phyloP scores from a whole-genome alignment of 2,113 vertebrate genomes.

The Equus quagga region DNA sequence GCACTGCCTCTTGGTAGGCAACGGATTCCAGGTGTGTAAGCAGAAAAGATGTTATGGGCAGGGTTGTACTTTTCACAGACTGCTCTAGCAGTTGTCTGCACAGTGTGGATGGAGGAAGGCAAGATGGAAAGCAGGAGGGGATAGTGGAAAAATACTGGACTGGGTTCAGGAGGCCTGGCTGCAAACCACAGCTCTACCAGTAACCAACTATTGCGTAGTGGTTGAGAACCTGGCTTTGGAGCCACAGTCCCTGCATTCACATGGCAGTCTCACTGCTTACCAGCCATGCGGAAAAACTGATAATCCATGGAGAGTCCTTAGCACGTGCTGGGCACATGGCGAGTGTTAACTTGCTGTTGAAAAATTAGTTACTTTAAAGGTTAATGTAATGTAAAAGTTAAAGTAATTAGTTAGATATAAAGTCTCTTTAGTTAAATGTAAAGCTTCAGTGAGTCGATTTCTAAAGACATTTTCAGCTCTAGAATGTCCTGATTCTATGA shows the following conservation, averaged over 20 bases:
- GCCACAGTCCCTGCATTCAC: too few relatives aligned
- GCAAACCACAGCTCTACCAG: background rate
- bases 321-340: accelerated
- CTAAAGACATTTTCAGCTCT: background rate
- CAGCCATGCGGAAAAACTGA: accelerated
- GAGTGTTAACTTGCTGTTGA: background rate
- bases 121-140: background rate
- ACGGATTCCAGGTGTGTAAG: background rate
- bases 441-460: background rate
- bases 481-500: background rate
- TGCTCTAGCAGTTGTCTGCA: background rate
- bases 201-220: accelerated
- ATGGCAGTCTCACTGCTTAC: background rate
- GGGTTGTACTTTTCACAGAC: background rate
- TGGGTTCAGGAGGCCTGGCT: background rate
- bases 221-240: background rate
- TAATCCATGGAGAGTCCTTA: accelerated
- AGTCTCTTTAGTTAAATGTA: background rate
- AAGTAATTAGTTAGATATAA: too few relatives aligned
- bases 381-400: too few relatives aligned
- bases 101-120: background rate
- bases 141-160: background rate
- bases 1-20: background rate
- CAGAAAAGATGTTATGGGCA: background rate
- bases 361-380: too few relatives aligned